A percentile compares a stretch with the other conserved stretches of the same genome.
Evolutionary conservation across 2,797 vertebrate genomes (phyloP).

Genomic region (Apogon talboti): DNA sequence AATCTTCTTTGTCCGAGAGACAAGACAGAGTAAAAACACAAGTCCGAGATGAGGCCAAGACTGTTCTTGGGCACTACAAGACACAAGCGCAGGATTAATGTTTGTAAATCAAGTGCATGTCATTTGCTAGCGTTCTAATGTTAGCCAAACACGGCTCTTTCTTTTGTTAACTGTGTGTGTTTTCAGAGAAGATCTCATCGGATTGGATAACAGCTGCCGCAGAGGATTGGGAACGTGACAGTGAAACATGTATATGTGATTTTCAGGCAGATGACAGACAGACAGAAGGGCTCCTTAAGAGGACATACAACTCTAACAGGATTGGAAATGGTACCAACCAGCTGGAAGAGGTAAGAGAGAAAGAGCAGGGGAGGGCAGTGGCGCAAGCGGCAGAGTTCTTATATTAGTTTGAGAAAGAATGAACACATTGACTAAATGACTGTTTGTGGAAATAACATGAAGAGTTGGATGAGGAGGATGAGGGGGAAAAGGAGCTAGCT

Average conservation of each 20-base stretch:
- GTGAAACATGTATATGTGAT: slow-evolving; percentile 71
- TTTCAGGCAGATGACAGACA: slow-evolving; percentile 70
- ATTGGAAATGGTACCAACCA: slow-evolving; percentile 78
- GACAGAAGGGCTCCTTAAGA: slow-evolving; percentile 68
- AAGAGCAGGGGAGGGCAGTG: slow-evolving; percentile 50
- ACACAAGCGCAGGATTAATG: background rate
- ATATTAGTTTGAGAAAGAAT: slow-evolving; percentile 46
- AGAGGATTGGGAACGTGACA: slow-evolving; percentile 57
- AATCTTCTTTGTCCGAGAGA: no score
- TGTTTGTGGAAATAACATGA: slow-evolving; percentile 26
- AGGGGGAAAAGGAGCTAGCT: slow-evolving; percentile 35
- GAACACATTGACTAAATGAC: slow-evolving; percentile 44
- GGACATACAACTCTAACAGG: slow-evolving; percentile 76
- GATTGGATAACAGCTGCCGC: slow-evolving; percentile 62
- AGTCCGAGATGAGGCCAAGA: no score
- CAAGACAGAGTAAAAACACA: no score
- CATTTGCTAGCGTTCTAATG: slow-evolving; percentile 20
- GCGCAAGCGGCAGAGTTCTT: slow-evolving; percentile 22
- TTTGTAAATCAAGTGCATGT: background rate
- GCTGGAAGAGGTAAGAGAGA: slow-evolving; percentile 68
- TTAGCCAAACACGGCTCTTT: slow-evolving; percentile 25
- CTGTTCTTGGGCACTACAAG: no score
- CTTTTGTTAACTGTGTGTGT: slow-evolving; percentile 50
- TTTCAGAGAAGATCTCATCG: slow-evolving; percentile 38
- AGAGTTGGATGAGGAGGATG: slow-evolving; percentile 35